A percentile compares a stretch with the other conserved stretches of the same genome.
These are phyloP conservation scores for Diadumene lineata DNA, from an alignment of 92 coral and sea anemone genomes.

Conservation along the genomic window DNA sequence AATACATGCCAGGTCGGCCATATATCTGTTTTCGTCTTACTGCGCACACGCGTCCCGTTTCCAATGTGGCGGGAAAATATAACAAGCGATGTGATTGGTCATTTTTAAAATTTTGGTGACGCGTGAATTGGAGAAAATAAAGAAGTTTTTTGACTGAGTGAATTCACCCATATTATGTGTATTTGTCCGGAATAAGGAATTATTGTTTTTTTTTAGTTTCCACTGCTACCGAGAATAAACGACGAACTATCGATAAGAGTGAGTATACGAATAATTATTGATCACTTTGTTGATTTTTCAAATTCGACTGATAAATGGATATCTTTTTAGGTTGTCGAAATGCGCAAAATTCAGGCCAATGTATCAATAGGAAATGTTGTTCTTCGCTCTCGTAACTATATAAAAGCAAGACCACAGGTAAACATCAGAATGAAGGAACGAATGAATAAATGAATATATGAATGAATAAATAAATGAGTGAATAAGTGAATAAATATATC, in stretches of 20 bases:
- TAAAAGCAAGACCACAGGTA: constrained; percentile 90
- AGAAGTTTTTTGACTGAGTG: not conserved
- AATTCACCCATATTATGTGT: not conserved
- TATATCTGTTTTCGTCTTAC: not conserved
- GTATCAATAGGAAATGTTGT: constrained; percentile 79
- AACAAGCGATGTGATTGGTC: not conserved
- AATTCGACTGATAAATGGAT: not conserved
- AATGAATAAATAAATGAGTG: too few species aligned
- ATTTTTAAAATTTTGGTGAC: not conserved
- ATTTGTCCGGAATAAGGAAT: not conserved
- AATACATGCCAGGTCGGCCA: too few species aligned
- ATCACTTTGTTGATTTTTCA: not conserved
- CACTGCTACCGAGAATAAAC: constrained; percentile 66
- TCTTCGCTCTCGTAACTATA: constrained; percentile 83
- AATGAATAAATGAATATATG: too few species aligned
- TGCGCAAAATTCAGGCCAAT: constrained; percentile 89
- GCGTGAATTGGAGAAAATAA: not conserved
- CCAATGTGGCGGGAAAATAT: not conserved
- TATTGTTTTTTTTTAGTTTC: constrained; percentile 46
- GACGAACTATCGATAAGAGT: constrained; percentile 75
- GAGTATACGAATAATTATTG: constrained; percentile 18
- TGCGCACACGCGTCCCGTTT: not conserved
- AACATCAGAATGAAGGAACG: too few species aligned
- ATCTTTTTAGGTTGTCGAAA: constrained; percentile 82
- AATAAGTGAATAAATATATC: too few species aligned